Evolutionary conservation across 2,888 invertebrate species (phyloP).

Genomic region (Eulithis testata): DNA sequence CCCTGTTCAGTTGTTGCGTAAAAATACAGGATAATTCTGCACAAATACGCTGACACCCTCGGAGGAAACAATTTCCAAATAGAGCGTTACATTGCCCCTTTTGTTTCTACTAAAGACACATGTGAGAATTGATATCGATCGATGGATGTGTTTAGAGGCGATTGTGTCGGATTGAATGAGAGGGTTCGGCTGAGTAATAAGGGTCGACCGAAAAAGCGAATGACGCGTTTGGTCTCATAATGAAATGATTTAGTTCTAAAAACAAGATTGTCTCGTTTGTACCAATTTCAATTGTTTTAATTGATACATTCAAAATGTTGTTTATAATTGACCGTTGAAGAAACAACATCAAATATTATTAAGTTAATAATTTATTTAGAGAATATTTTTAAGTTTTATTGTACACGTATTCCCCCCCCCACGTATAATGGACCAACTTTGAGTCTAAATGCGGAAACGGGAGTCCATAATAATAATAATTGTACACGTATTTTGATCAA

Average conservation of each 20-base stretch:
- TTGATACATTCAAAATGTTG: too few species aligned
- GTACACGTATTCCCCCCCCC: too few species aligned
- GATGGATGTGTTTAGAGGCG: slow-evolving; percentile 53
- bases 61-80: slow-evolving; percentile 48
- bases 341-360: too few species aligned
- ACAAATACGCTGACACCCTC: slow-evolving; percentile 27
- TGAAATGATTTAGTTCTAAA: slow-evolving; percentile 28
- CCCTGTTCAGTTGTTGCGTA: background rate
- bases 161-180: slow-evolving; percentile 51
- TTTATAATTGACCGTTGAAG: too few species aligned
- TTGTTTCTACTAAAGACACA: slow-evolving; percentile 54
- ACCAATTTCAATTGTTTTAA: background rate
- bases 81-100: slow-evolving; percentile 54
- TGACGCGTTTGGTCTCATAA: slow-evolving; percentile 23
- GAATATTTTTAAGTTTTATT: too few species aligned
- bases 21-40: slow-evolving; percentile 34
- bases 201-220: slow-evolving; percentile 27
- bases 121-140: slow-evolving; percentile 54
- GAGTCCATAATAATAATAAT: too few species aligned
- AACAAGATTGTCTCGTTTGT: slow-evolving; percentile 4
- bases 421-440: too few species aligned
- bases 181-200: slow-evolving; percentile 39
- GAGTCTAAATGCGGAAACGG: too few species aligned
- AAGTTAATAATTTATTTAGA: too few species aligned
- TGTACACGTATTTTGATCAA: too few species aligned